These are phyloP conservation scores for Rousettus madagascariensis DNA, from an alignment of 2,797 vertebrate species.

Conservation along the genomic window DNA sequence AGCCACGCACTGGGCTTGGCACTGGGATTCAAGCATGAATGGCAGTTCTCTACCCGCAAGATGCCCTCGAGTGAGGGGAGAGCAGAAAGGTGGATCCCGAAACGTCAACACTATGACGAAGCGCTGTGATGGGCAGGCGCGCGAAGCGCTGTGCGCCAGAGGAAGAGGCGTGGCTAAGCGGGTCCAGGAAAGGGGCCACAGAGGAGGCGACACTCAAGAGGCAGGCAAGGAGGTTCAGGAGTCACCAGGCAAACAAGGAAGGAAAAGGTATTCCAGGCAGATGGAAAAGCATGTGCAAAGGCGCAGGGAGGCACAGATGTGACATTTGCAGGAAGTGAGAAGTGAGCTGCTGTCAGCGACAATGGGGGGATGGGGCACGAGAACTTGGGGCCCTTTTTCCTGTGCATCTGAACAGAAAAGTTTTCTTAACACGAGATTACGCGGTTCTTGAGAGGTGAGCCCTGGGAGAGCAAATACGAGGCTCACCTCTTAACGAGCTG, in stretches of 20 bases:
- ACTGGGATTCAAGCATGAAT: not conserved
- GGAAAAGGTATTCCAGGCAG: not conserved
- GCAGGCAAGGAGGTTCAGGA: not conserved
- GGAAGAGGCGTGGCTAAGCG: not conserved
- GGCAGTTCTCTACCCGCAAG: not conserved
- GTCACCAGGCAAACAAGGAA: not conserved
- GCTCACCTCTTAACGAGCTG: not conserved
- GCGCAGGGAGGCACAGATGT: too few species aligned
- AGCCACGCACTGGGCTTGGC: not conserved
- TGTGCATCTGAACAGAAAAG: not conserved
- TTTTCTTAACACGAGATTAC: not conserved
- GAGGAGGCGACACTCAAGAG: not conserved
- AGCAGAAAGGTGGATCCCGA: not conserved
- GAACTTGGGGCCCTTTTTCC: not conserved
- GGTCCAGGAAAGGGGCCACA: not conserved
- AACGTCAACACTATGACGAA: not conserved
- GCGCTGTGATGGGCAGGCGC: rapidly evolving
- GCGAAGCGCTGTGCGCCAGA: not conserved
- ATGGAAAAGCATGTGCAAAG: not conserved
- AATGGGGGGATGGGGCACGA: too few species aligned
- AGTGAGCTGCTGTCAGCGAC: not conserved
- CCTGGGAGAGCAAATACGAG: not conserved
- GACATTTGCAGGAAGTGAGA: not conserved
- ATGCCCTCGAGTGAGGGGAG: not conserved
- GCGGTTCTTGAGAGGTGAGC: not conserved